Evolutionary conservation across 2,113 vertebrate species (phyloP).

Genomic region (Pangasianodon gigas): DNA sequence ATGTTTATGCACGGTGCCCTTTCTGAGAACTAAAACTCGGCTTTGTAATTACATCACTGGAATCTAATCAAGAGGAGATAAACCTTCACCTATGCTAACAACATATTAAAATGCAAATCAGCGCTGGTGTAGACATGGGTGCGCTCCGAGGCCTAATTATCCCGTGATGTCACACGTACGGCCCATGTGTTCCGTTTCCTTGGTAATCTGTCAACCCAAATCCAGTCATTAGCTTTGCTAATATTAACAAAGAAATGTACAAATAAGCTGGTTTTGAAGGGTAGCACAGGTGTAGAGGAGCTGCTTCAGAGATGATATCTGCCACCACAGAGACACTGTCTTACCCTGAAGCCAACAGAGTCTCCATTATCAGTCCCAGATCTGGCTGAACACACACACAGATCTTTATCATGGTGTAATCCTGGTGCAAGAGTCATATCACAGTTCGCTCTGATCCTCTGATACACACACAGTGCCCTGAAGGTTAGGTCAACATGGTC

Average conservation of each 20-base stretch:
- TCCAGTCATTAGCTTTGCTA: conserved; percentile 50
- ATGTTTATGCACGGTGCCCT: conserved; percentile 58
- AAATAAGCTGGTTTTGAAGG: conserved; percentile 40
- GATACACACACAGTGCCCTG: conserved; percentile 38
- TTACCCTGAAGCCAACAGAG: conserved; percentile 28
- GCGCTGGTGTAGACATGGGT: conserved; percentile 37
- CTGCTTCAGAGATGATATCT: conserved; percentile 23
- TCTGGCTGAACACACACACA: conserved; percentile 17
- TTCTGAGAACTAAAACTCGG: conserved; percentile 59
- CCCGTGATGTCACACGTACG: conserved; percentile 52
- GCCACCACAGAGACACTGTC: not conserved
- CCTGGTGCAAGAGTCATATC: conserved; percentile 37
- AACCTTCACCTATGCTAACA: conserved; percentile 61
- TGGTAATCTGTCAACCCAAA: conserved; percentile 52
- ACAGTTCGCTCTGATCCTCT: conserved; percentile 26
- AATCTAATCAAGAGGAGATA: conserved; percentile 62
- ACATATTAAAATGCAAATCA: conserved; percentile 61
- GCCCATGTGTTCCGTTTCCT: conserved; percentile 41
- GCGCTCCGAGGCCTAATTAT: conserved; percentile 51
- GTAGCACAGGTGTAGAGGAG: conserved; percentile 26
- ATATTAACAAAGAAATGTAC: conserved; percentile 38
- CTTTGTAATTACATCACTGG: conserved; percentile 62
- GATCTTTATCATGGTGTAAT: conserved; percentile 37
- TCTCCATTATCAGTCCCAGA: conserved; percentile 35
- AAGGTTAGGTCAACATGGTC: conserved; percentile 37